Evolutionary conservation across 2,888 invertebrate species (phyloP).

Genomic region (Urechis unicinctus): DNA sequence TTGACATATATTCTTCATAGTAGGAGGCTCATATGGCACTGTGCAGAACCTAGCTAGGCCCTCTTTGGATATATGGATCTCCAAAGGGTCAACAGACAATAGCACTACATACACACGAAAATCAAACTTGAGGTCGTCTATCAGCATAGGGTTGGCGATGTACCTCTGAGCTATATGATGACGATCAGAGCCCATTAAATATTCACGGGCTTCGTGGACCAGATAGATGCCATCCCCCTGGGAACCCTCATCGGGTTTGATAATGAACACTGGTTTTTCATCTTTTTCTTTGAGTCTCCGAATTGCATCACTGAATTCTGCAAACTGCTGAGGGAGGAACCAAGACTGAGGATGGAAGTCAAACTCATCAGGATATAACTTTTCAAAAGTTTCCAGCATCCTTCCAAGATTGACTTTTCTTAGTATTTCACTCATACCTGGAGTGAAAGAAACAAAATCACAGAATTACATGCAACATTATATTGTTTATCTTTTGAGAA

Average conservation of each 20-base stretch:
- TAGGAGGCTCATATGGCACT: slow-evolving; percentile 50
- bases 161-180: slow-evolving; percentile 45
- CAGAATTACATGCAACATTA: background rate
- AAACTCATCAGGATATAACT: slow-evolving; percentile 52
- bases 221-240: slow-evolving; percentile 55
- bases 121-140: slow-evolving; percentile 53
- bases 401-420: slow-evolving; percentile 52
- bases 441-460: background rate
- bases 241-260: slow-evolving; percentile 54
- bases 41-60: slow-evolving; percentile 54
- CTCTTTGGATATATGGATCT: slow-evolving; percentile 48
- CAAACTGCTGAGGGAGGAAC: slow-evolving; percentile 52
- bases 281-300: slow-evolving; percentile 3
- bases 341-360: slow-evolving; percentile 53
- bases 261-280: slow-evolving; percentile 48
- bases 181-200: slow-evolving; percentile 14
- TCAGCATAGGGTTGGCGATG: slow-evolving; percentile 47
- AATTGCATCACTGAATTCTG: slow-evolving; percentile 34
- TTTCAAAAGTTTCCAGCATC: slow-evolving; percentile 50
- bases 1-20: slow-evolving; percentile 49
- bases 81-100: slow-evolving; percentile 50
- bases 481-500: background rate
- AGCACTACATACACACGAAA: slow-evolving; percentile 53
- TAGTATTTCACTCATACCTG: slow-evolving; percentile 53
- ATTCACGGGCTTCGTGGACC: slow-evolving; percentile 46